phyloP scores from a whole-genome alignment of 1,140 invertebrate genomes.

The Drosophila quadrilineata region DNA sequence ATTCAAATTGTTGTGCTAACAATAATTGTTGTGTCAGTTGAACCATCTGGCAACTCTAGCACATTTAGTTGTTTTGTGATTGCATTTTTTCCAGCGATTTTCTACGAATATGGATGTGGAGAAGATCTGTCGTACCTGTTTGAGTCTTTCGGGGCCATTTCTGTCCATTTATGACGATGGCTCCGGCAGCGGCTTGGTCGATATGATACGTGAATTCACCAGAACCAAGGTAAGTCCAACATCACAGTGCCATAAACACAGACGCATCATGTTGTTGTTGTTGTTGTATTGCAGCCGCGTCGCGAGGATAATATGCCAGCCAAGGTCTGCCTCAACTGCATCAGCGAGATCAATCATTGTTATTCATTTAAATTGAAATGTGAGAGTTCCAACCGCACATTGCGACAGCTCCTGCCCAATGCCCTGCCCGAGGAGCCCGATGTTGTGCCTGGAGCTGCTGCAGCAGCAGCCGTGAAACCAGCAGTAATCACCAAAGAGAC shows the following conservation, averaged over 20 bases:
- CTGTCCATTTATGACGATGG: slow-evolving; percentile 70
- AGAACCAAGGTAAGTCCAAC: slow-evolving; percentile 50
- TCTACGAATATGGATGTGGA: slow-evolving; percentile 65
- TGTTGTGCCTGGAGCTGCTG: too few species aligned
- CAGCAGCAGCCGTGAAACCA: not conserved
- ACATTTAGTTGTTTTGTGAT: slow-evolving; percentile 27
- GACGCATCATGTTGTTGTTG: not conserved
- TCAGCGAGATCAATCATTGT: slow-evolving; percentile 75
- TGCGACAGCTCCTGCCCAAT: slow-evolving; percentile 68
- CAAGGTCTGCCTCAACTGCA: slow-evolving; percentile 66
- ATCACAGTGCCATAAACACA: not conserved
- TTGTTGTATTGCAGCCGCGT: slow-evolving; percentile 40
- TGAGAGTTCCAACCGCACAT: slow-evolving; percentile 66
- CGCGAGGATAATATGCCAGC: slow-evolving; percentile 61
- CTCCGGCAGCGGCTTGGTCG: slow-evolving; percentile 56
- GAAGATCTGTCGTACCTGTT: slow-evolving; percentile 76
- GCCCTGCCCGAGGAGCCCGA: slow-evolving; percentile 54
- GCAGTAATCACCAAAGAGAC: slow-evolving; percentile 32
- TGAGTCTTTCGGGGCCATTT: slow-evolving; percentile 55
- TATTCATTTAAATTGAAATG: slow-evolving; percentile 77
- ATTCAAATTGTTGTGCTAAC: too few species aligned
- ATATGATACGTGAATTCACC: slow-evolving; percentile 67
- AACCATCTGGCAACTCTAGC: slow-evolving; percentile 7
- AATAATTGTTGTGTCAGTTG: not conserved
- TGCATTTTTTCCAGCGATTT: slow-evolving; percentile 22